Conservation (phyloP, 1,140 invertebrate genomes). For the Ceratosolen fusciceps region DNA sequence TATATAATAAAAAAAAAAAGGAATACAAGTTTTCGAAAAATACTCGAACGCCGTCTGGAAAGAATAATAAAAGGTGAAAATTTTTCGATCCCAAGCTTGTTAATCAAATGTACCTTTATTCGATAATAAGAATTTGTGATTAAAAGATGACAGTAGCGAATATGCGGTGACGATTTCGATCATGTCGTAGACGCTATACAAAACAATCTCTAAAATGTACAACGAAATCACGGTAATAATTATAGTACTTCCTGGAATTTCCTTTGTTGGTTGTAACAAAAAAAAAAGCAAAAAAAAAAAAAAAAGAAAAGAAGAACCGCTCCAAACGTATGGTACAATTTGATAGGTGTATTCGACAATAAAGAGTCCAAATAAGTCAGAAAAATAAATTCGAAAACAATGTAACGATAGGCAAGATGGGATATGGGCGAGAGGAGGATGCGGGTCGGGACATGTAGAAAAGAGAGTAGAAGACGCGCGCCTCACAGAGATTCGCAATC, state of each 20-base stretch:
- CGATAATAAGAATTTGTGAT: slow-evolving; percentile 37
- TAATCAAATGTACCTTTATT: slow-evolving; percentile 46
- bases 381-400: slow-evolving; percentile 39
- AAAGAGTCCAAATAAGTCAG: slow-evolving; percentile 27
- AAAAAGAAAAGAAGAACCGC: slow-evolving; percentile 29
- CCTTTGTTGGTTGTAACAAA: slow-evolving; percentile 30
- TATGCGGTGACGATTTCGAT: slow-evolving; percentile 36
- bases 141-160: slow-evolving; percentile 30
- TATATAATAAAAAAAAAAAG: too few relatives aligned
- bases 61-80: slow-evolving; percentile 28
- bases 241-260: slow-evolving; percentile 9
- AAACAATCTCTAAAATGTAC: slow-evolving; percentile 41
- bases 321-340: slow-evolving; percentile 33
- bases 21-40: slow-evolving; percentile 10
- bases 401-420: slow-evolving; percentile 23
- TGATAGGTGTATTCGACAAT: slow-evolving; percentile 19
- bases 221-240: slow-evolving; percentile 31
- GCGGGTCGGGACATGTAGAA: background rate
- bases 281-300: too few relatives aligned
- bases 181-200: slow-evolving; percentile 29
- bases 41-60: slow-evolving; percentile 20
- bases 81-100: slow-evolving; percentile 36
- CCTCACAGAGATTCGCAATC: slow-evolving; percentile 32
- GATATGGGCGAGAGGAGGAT: background rate
- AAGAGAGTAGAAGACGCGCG: background rate